These are phyloP conservation scores for Burhinus oedicnemus DNA, from an alignment of 2,113 vertebrate genomes.

Conservation along the genomic window DNA sequence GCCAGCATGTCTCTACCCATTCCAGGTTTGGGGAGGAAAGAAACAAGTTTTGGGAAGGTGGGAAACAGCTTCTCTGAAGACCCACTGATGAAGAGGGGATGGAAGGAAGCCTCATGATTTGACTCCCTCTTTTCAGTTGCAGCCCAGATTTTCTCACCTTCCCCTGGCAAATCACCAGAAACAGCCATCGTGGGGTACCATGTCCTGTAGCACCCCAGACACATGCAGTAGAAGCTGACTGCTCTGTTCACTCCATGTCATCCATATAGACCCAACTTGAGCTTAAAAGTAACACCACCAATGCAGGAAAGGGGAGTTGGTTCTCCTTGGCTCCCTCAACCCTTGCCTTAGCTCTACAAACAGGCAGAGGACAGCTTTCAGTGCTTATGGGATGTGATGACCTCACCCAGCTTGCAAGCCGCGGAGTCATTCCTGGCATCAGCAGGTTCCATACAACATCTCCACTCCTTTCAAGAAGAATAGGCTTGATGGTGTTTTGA, in stretches of 20 bases:
- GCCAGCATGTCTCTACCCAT: neutral
- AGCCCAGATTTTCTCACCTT: neutral
- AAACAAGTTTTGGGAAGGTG: neutral
- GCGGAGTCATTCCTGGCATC: neutral
- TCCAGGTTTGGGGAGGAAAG: neutral
- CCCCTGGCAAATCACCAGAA: neutral
- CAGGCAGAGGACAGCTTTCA: neutral
- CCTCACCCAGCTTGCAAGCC: neutral
- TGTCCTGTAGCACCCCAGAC: neutral
- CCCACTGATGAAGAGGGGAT: neutral
- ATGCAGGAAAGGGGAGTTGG: neutral
- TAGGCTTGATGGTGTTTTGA: slow-evolving; percentile 65
- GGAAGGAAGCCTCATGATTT: neutral
- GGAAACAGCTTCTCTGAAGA: neutral
- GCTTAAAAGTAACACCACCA: neutral
- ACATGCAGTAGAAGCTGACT: neutral
- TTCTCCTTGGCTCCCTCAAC: neutral
- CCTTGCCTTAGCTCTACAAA: neutral
- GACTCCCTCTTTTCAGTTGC: neutral
- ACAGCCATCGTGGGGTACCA: neutral
- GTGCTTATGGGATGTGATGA: neutral
- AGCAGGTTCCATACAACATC: neutral
- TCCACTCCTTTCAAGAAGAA: slow-evolving; percentile 20
- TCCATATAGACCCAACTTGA: neutral
- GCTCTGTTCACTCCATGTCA: neutral